Evolutionary conservation across 2,888 invertebrate genomes (phyloP).

Genomic region (Drosophila falleni): DNA sequence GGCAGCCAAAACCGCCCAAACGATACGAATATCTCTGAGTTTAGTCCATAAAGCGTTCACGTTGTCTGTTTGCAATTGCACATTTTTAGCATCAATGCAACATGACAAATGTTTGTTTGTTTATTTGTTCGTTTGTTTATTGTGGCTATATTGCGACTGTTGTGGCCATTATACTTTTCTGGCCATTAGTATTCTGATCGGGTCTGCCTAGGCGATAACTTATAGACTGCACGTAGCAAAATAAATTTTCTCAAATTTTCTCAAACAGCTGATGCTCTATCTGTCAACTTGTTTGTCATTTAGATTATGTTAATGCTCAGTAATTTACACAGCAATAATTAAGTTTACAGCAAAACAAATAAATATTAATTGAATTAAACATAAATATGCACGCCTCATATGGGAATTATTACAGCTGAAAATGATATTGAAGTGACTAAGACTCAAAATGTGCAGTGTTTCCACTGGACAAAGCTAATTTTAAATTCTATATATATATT

Average conservation of each 20-base stretch:
- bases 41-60: conserved; percentile 51
- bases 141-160: conserved; percentile 28
- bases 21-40: conserved; percentile 43
- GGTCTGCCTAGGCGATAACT: conserved; percentile 58
- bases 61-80: conserved; percentile 37
- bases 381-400: conserved; percentile 18
- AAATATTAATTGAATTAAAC: conserved; percentile 52
- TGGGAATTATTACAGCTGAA: conserved; percentile 36
- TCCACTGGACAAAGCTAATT: conserved; percentile 2
- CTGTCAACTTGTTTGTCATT: conserved; percentile 26
- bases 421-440: conserved; percentile 18
- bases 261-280: conserved; percentile 24
- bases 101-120: conserved; percentile 75
- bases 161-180: conserved; percentile 27
- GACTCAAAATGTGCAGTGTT: conserved; percentile 13
- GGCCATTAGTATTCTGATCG: conserved; percentile 65
- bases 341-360: conserved; percentile 42
- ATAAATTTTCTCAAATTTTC: conserved; percentile 67
- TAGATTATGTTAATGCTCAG: conserved; percentile 50
- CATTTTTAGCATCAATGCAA: conserved; percentile 66
- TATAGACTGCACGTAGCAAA: conserved; percentile 68
- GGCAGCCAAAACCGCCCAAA: conserved; percentile 33
- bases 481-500: not conserved
- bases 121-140: conserved; percentile 58
- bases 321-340: conserved; percentile 58